Base-by-base conservation (phyloP, 1,140 invertebrate species). In the Macrocentrus cingulum region DNA sequence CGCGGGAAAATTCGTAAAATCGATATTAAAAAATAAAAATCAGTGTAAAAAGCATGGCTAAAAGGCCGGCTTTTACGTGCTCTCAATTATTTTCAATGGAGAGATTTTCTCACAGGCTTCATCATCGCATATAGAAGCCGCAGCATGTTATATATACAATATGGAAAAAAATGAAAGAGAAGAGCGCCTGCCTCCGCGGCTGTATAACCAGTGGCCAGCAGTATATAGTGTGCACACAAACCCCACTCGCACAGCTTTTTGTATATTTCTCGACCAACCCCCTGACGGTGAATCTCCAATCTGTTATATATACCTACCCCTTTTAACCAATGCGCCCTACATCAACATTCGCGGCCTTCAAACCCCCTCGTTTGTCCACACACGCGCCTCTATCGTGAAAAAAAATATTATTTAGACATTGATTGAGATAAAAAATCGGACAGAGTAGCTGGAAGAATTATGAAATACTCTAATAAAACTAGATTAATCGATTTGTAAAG, bases 11-110 rank as follows among this genome's bases (percentile, higher is more conserved):
- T n/a, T n/a, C n/a, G n/a, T n/a, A n/a, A n/a, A n/a, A n/a, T n/a
- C n/a, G n/a, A n/a, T n/a, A n/a, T n/a, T n/a, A n/a, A n/a, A n/a
- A n/a, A n/a, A n/a, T n/a, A n/a, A n/a, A n/a, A n/a, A n/a, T n/a
- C n/a, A n/a, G n/a, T n/a, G n/a, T n/a, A n/a, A n/a, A n/a, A n/a
- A n/a, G 70, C 66, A 52, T 39, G 72, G 22, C n/a, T n/a, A 60
- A 25, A 54, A 42, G 22, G 68, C 57, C 66, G 67, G 69, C 61
- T 70, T 72, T 75, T 68, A 68, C n/a, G n/a, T 69, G 71, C 42
- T 61, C 37, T 60, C 50, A 72, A 23, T 51, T 74, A 72, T 67
- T 75, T 75, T 74, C 75, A 77, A 78, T 76, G 61, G 74, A 67
- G 72, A 74, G 70, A 72, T 78, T 56, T 77, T 78, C 75, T 71